These are phyloP conservation scores for Pammene aurita DNA, from an alignment of 2,888 invertebrate genomes.

Conservation along the genomic window DNA sequence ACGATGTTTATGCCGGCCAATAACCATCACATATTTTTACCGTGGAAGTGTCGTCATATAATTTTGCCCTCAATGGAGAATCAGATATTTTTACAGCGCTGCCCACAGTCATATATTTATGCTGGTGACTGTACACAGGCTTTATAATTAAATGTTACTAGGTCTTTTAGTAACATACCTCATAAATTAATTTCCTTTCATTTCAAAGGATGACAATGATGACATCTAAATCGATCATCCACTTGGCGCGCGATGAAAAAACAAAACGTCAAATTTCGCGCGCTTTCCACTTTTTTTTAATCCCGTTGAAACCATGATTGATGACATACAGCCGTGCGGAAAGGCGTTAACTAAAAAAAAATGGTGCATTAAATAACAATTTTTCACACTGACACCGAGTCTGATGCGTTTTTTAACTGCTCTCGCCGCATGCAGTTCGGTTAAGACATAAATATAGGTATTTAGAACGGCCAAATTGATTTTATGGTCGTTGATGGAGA, in stretches of 20 bases:
- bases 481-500: constrained; percentile 18
- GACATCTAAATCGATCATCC: constrained; percentile 42
- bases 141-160: too few species aligned
- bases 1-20: too few species aligned
- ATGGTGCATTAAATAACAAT: constrained; percentile 69
- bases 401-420: constrained; percentile 48
- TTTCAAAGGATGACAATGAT: constrained; percentile 10
- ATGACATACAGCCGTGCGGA: constrained; percentile 57
- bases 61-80: too few species aligned
- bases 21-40: too few species aligned
- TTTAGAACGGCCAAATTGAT: constrained; percentile 28
- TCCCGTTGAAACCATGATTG: constrained; percentile 63
- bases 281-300: constrained; percentile 55
- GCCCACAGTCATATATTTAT: too few species aligned
- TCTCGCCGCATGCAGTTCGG: constrained; percentile 23
- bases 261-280: constrained; percentile 53
- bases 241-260: constrained; percentile 37
- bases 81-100: too few species aligned
- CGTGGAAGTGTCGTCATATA: too few species aligned
- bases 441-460: constrained; percentile 37
- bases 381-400: constrained; percentile 66
- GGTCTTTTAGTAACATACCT: too few species aligned
- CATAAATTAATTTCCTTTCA: constrained; percentile 8
- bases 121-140: too few species aligned
- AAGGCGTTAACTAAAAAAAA: constrained; percentile 56